Base-by-base conservation (phyloP, 2,113 vertebrate species). In the Brachypodius melanocephalos region DNA sequence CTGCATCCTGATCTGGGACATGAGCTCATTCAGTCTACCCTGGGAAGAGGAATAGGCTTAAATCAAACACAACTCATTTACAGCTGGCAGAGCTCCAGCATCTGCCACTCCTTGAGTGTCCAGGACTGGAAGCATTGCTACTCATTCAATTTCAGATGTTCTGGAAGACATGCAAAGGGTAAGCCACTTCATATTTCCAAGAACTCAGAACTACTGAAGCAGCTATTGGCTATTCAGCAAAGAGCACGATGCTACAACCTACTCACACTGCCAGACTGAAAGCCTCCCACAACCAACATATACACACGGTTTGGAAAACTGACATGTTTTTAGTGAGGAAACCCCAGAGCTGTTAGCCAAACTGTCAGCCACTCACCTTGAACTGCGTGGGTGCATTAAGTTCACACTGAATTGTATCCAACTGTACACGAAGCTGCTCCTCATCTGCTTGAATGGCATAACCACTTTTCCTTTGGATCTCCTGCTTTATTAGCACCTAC, bases 1-100 rank as follows among this genome's bases (percentile, higher is more conserved):
- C 97, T 99, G 99, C 99, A 99, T 99, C 61, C 99, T 98, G 95
- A 99, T 99, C 85, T 99, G 99, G 73, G 99, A 99, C 99, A 99
- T 99, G 52, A 99, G 97, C 95, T 99, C 99, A 80, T 99, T 99
- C 93, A 99, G 96, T 19, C 99, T 98, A n/a, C 99, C 99, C 99
- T 99, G 94, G 85, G 21, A 96, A 91, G 20, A 92, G 29, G 73
- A 61, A 93, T 26, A 92, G 69, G 26, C 40, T 74, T 24, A 32
- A 43, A 62, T 55, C 25, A 61, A 55, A 74, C 7, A 8, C n/a
- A 69, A 28, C 5, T 74, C 24, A 9, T 13, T 11, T 6, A 17
- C 25, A 36, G 10, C 43, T 59, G 22, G 19, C 32, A 54, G 13
- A 86, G 59, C 25, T 75, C 40, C 43, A 76, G 28, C 29, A 45